Conservation (phyloP, 2,113 vertebrate species). For the Neotragus pygmaeus region DNA sequence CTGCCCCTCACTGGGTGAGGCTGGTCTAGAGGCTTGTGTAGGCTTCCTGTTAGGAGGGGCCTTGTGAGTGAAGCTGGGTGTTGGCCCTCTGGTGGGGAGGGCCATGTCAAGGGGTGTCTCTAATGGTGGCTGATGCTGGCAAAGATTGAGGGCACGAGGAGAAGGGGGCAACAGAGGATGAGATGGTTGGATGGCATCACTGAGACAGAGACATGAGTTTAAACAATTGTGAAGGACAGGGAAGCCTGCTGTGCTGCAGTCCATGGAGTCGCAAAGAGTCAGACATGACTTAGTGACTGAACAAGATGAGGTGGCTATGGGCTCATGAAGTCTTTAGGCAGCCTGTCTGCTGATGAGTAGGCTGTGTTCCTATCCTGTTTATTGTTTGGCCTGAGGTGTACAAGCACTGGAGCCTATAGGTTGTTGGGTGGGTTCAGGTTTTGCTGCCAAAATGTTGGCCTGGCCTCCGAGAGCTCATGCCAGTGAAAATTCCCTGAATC, state of each 20-base stretch:
- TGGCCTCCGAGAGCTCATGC: background rate
- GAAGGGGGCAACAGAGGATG: background rate
- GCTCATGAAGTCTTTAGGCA: background rate
- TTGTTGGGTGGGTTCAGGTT: background rate
- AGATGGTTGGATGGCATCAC: background rate
- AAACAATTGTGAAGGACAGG: background rate
- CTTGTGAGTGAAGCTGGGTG: background rate
- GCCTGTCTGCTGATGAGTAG: background rate
- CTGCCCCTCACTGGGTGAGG: background rate
- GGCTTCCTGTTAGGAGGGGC: background rate
- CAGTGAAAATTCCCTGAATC: background rate
- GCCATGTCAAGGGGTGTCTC: background rate
- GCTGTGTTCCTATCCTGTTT: background rate
- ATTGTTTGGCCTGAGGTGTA: background rate
- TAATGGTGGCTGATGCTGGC: background rate
- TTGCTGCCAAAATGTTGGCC: background rate
- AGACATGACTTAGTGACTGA: background rate
- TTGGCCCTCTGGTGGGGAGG: background rate
- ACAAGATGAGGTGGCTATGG: background rate
- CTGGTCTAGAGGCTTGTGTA: background rate
- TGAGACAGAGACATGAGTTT: background rate
- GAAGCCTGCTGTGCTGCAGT: background rate
- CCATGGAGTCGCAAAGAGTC: background rate
- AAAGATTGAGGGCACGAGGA: background rate
- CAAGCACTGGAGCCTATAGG: background rate